phyloP scores from a whole-genome alignment of 2,797 vertebrate genomes.

The Amblyopsis hoosieri region DNA sequence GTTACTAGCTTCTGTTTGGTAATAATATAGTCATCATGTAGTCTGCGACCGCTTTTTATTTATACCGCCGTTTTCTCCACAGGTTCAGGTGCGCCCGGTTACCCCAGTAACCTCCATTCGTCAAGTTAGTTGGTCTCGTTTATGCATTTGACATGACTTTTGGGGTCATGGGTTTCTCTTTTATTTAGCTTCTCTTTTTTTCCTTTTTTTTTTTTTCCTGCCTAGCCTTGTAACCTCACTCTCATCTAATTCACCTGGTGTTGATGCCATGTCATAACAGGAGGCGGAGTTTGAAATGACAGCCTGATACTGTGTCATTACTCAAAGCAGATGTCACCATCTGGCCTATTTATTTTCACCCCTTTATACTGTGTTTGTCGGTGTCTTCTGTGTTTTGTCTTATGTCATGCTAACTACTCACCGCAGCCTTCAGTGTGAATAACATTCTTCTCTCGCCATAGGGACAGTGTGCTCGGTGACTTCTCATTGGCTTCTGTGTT shows the following conservation, averaged over 20 bases:
- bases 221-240: slow-evolving; percentile 78
- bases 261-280: slow-evolving; percentile 84
- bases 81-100: slow-evolving; percentile 93
- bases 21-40: slow-evolving; percentile 69
- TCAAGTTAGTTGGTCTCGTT: slow-evolving; percentile 96
- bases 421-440: slow-evolving; percentile 76
- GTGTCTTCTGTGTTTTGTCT: slow-evolving; percentile 69
- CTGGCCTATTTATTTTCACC: slow-evolving; percentile 73
- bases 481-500: slow-evolving; percentile 89
- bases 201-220: slow-evolving; percentile 74
- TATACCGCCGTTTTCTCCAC: slow-evolving; percentile 90
- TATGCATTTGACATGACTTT: slow-evolving; percentile 88
- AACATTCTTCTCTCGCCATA: slow-evolving; percentile 85
- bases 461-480: slow-evolving; percentile 84
- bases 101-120: slow-evolving; percentile 97
- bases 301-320: slow-evolving; percentile 82
- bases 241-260: slow-evolving; percentile 82
- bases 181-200: slow-evolving; percentile 63
- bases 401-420: slow-evolving; percentile 81
- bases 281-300: slow-evolving; percentile 87
- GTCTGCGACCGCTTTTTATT: slow-evolving; percentile 76
- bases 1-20: slow-evolving; percentile 47
- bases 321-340: slow-evolving; percentile 86
- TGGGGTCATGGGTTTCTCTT: slow-evolving; percentile 68
- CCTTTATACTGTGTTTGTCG: slow-evolving; percentile 69